phyloP scores from a whole-genome alignment of 2,888 invertebrate species.

The Ectobius pallidus region DNA sequence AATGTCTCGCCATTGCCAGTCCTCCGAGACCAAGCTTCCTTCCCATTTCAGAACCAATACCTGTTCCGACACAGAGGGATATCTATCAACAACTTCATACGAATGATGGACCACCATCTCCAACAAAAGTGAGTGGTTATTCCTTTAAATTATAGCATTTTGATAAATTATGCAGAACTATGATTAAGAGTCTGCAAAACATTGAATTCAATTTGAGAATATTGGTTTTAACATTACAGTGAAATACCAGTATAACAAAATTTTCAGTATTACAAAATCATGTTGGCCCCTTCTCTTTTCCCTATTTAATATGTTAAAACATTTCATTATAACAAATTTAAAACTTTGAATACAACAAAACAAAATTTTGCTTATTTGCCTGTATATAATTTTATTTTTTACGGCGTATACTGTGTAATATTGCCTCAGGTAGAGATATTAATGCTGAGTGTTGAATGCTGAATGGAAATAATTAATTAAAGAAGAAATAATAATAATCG shows the following conservation, averaged over 20 bases:
- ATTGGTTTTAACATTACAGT: not conserved
- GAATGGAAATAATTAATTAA: not conserved
- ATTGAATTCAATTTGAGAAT: not conserved
- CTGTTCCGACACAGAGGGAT: slow-evolving; percentile 71
- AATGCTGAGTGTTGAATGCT: too few species aligned
- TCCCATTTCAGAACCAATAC: slow-evolving; percentile 77
- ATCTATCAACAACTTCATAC: slow-evolving; percentile 57
- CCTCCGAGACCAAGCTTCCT: slow-evolving; percentile 72
- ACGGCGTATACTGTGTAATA: too few species aligned
- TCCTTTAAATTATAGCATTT: not conserved
- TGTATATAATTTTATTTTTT: too few species aligned
- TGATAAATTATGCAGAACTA: not conserved
- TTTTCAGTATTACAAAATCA: too few species aligned
- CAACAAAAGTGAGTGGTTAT: slow-evolving; percentile 44
- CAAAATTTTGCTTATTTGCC: too few species aligned
- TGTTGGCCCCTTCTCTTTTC: too few species aligned
- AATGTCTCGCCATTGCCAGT: slow-evolving; percentile 55
- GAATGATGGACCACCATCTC: slow-evolving; percentile 54
- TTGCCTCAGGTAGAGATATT: too few species aligned
- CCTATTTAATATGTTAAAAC: too few species aligned
- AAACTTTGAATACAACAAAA: too few species aligned
- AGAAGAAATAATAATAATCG: not conserved
- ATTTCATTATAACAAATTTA: too few species aligned
- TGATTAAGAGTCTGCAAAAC: not conserved
- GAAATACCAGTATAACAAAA: too few species aligned